Evolutionary conservation across 2,888 invertebrate species (phyloP).

Genomic region (Drosophila monieri): DNA sequence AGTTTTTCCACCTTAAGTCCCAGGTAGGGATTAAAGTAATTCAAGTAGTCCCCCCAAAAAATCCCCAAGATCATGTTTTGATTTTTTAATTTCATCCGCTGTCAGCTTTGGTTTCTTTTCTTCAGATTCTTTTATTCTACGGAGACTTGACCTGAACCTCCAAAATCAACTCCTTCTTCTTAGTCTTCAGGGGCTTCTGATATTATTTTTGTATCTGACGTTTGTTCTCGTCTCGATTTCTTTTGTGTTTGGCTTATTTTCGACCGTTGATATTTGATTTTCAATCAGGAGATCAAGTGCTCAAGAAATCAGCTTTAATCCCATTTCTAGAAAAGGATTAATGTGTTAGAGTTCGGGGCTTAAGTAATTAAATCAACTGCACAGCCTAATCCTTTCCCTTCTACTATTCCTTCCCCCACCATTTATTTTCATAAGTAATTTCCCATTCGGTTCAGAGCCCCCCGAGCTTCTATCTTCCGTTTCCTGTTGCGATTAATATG

Average conservation of each 20-base stretch:
- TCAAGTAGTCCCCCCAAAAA: not conserved
- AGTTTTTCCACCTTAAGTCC: not conserved
- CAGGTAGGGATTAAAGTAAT: no score
- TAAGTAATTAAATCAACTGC: not conserved
- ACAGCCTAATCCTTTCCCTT: not conserved
- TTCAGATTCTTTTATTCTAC: conserved; percentile 2
- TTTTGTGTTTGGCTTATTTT: not conserved
- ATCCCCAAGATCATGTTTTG: conserved; percentile 5
- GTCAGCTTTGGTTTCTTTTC: not conserved
- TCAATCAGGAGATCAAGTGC: conserved; percentile 14
- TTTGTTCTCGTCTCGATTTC: not conserved
- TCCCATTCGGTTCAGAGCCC: not conserved
- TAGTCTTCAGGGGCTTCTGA: conserved; percentile 19
- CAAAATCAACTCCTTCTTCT: not conserved
- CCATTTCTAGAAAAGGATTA: conserved; percentile 7
- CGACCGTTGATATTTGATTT: conserved; percentile 3
- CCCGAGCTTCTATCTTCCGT: not conserved
- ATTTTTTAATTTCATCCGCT: conserved; percentile 7
- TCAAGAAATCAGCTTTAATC: not conserved
- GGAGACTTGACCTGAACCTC: not conserved
- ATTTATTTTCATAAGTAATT: not conserved
- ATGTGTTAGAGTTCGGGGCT: not conserved
- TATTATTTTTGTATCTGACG: not conserved
- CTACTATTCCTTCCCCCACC: not conserved
- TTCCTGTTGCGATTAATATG: conserved; percentile 25